Base-by-base conservation (phyloP, 2,113 vertebrate species). In the Leiothrix lutea region DNA sequence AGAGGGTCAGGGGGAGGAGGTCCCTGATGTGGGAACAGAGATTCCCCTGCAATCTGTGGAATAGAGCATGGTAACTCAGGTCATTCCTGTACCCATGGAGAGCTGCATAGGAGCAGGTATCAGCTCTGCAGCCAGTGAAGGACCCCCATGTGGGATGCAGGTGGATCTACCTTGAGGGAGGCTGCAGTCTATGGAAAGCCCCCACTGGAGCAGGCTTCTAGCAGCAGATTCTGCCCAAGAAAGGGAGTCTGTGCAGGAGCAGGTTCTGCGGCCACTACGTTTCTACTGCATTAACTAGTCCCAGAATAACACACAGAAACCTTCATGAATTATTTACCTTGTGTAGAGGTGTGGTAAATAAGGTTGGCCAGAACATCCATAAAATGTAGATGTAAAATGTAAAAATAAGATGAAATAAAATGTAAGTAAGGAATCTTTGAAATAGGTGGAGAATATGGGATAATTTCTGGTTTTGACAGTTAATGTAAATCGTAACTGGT, bases 131-230 rank as follows among this genome's bases (percentile, higher is more conserved):
- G 69, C 35, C 61, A 44, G 11, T 20, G 14, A 62, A 61, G 40
- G 54, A 40, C 16, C 13, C 13, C 18, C 18, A 5, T 11, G 13
- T 29, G 23, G 29, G 44, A 16, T 69, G 57, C 45, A 48, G 50
- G 45, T 48, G 26, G 35, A 19, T 31, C 14, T 57, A 5, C 9
- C 4, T 18, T 15, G 50, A 54, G 26, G 44, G 26, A 75, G n/a
- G 16, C 38, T 64, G 74, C 0, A 0, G 8, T 25, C 50, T 38
- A 1, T 69, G 25, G 36, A 50, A 40, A n/a, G 26, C 8, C 2
- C 35, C 7, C 3, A 23, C 17, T 45, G 66, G 53, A 60, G 26
- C 15, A 58, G 57, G 70, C 8, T 70, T 53, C 42, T 80, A 47
- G 19, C 33, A 75, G 62, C 22, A 77, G 25, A 45, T 80, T 40